Base-by-base conservation (phyloP, 53 echinoderm and acorn worm species). In the Apostichopus leukothele region DNA sequence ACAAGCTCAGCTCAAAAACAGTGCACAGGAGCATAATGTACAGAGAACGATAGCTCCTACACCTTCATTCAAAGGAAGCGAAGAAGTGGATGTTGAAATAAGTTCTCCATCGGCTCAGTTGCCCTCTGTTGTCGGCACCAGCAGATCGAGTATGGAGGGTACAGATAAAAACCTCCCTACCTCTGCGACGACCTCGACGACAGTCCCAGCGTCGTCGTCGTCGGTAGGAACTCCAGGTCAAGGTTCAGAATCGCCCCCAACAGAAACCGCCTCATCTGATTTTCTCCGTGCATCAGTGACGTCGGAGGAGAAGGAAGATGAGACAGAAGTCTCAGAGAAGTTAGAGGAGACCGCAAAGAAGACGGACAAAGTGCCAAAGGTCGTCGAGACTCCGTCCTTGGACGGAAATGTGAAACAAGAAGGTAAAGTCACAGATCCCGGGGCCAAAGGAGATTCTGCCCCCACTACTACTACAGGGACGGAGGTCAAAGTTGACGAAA, bases 11-110 rank as follows among this genome's bases (percentile, higher is more conserved):
- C 85, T 6, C 9, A 23, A 26, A 68, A 18, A 59, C 7, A 84
- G 59, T 18, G n/a, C 27, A 16, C 60, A 20, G 51, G 86, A 51
- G 50, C n/a, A 86, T 0, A 11, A 75, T 18, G 54, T 53, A 55
- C 5, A 21, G 60, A 52, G 53, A 23, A 53, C 88, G n/a, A 87
- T 87, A 52, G 50, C 88, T 25, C 88, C 88, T 10, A 87, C 88
- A n/a, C 88, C 88, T 50, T 87, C 88, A 18, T 20, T 74, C 0
- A 87, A 87, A 16, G 77, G 14, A 76, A 52, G 52, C 14, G 51
- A 76, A 52, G 26, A 76, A 12, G 16, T 16, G 16, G 77, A 51
- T 13, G 50, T 9, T 8, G 50, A 39, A 5, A 16, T 14, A 13
- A 76, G 26, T 10, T 5, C 52, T 52, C 50, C 50, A 13, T 50